Base-by-base conservation (phyloP, 1,140 invertebrate genomes). In the Pseudobourletiella spinata region DNA sequence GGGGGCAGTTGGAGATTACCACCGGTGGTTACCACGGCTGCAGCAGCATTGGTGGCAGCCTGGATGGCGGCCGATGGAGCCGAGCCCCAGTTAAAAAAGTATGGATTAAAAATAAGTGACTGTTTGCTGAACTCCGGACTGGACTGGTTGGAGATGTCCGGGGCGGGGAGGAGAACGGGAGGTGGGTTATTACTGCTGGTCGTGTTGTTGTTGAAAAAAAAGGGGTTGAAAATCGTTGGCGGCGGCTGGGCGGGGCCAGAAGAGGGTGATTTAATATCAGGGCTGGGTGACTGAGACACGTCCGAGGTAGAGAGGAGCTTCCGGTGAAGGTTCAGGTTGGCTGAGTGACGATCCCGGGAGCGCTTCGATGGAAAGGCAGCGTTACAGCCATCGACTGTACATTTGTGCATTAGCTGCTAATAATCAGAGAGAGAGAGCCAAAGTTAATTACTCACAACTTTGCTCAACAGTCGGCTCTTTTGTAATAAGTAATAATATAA, bases 341-440 rank as follows among this genome's bases (percentile, higher is more conserved):
- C 84, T 70, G 89, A 92, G 74, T 98, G 94, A 2, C 93, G 79
- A 72, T 98, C 93, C 60, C 93, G 82, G 65, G 88, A 93, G 51
- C 91, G 78, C 74, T 93, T 96, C 0, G 92, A 95, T n/a, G 91
- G 90, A 73, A 97, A 98, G 0, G 90, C 86, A 0, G 92, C 92
- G 74, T 91, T 91, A 73, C 94, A 97, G n/a, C 94, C 93, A 63
- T 95, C 91, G 2, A 96, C 87, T 64, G 86, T 92, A 77, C 95
- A 98, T 71, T 89, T 91, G 76, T 97, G 93, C 86, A 95, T 94
- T 60, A 96, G 75, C 67, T 68, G 56, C 60, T 39, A 61, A 46
- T 26, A 57, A 46, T 32, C 55, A 56, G 22, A 48, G 20, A 48
- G 18, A 48, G 44, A 48, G n/a, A n/a, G n/a, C n/a, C n/a, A n/a